phyloP scores from a whole-genome alignment of 2,113 vertebrate species.

The Actenoides lindsayi region DNA sequence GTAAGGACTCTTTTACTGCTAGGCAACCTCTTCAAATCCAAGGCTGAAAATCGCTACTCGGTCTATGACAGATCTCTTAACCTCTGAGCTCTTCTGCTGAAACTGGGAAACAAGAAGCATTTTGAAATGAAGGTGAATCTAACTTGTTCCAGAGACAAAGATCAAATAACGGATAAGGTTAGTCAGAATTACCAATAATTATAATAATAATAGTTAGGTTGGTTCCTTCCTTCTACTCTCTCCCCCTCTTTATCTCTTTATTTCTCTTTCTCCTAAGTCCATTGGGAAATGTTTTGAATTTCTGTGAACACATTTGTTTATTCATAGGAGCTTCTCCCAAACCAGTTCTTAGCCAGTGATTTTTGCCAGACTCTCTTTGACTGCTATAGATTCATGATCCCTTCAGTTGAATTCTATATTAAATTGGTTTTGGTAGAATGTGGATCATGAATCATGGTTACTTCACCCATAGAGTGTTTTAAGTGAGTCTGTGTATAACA shows the following conservation, averaged over 20 bases:
- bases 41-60: slow-evolving; percentile 42
- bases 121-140: neutral
- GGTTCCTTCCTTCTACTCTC: too few species aligned
- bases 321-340: neutral
- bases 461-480: neutral
- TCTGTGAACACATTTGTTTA: neutral
- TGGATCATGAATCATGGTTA: neutral
- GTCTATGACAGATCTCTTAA: slow-evolving; percentile 30
- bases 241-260: neutral
- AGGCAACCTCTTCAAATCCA: slow-evolving; percentile 51
- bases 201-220: neutral
- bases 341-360: neutral
- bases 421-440: neutral
- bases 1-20: slow-evolving; percentile 46
- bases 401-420: neutral
- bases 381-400: neutral
- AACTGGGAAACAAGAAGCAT: neutral
- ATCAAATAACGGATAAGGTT: neutral
- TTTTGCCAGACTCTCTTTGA: neutral
- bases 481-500: neutral
- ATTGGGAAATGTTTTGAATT: neutral
- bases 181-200: neutral
- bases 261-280: neutral
- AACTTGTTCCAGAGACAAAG: neutral
- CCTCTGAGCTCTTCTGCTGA: slow-evolving; percentile 29